Evolutionary conservation across 2,113 vertebrate species (phyloP), one percentile per base, ranked within the genome.

Genomic region (Brachyhypopomus occidentalis): DNA sequence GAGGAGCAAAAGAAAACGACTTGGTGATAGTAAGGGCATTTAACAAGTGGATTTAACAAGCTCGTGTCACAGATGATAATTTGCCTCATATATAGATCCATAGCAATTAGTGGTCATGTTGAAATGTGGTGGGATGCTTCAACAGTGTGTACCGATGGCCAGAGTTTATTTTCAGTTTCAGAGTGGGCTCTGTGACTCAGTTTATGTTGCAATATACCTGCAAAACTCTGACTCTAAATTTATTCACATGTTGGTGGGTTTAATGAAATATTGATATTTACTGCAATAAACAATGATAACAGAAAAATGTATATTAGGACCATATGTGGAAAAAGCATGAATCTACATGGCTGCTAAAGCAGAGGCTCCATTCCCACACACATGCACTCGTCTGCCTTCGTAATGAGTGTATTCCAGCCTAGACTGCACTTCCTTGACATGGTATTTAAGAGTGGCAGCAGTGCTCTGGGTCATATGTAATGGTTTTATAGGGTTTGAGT

Each of bases 31-130:
- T 67, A 63, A 66, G 58, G 48, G 67, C 80, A 66, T 9, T 55
- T 38, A 36, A 74, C 72, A 48, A 52, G 16, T 12, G 36, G 79
- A 30, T 66, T 36, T 19, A 48, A 79, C 77, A 62, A 82, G 72
- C 56, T 58, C 8, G 58, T 72, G 72, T 71, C 73, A 79, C 41
- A n/a, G 72, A 38, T 58, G 75, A 78, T 66, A 79, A 81, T 75
- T 52, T 81, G 79, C 72, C 75, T 75, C 62, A 30, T 59, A 81
- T 23, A 36, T 30, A 69, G 79, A 81, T 72, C 60, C 66, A 12
- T 59, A 67, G 48, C 63, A 81, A 81, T 81, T 75, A 81, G 63
- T 23, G 19, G 41, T 66, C 38, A 12, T 20, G 22, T 36, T 36
- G 0, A 38, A 79, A 79, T 63, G 20, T 34, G 60, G 16, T 17